Base-by-base conservation (phyloP, 2,888 invertebrate genomes). In the Uropetala carovei region DNA sequence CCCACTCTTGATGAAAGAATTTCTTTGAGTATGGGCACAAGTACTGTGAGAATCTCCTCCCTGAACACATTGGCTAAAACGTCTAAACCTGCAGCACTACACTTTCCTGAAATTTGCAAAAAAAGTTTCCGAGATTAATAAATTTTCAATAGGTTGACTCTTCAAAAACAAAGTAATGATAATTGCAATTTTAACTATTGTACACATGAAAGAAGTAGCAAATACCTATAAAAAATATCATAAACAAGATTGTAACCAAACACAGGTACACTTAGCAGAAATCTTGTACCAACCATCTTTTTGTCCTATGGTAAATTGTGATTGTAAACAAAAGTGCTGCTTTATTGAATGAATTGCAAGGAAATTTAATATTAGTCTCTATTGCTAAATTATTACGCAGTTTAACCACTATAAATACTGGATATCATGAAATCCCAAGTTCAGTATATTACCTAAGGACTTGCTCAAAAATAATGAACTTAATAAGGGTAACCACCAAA, bases 71-170 rank as follows among this genome's bases (percentile, higher is more conserved):
- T 99, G 27, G 99, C 99, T 92, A 99, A 95, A 92, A 99, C 98
- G 95, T 99, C 99, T 92, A 99, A 96, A 0, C 99, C 99, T 56
- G 99, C 99, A 0, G 99, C 99, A 94, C 99, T 99, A 95, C 99
- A 99, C 95, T 99, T 99, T 94, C 99, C 97, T 96, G 93, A 14
- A 92, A 92, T 57, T 68, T n/a, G 11, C 13, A 68, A 18, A 10
- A n/a, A 91, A 30, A 43, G n/a, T 43, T 13, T 58, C 16, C 18
- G 22, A 14, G 5, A 18, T 27, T 7, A 10, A 75, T 22, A 18
- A 83, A 30, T 11, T 83, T 56, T 92, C 85, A 64, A 22, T 43
- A 84, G 14, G 30, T 22, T 60, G 68, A 27, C 86, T 93, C 30
- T 30, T 56, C n/a, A 43, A 43, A 43, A 92, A 92, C 56, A 27